These are phyloP conservation scores for Syritta pipiens DNA, from an alignment of 2,888 invertebrate genomes.

Conservation along the genomic window DNA sequence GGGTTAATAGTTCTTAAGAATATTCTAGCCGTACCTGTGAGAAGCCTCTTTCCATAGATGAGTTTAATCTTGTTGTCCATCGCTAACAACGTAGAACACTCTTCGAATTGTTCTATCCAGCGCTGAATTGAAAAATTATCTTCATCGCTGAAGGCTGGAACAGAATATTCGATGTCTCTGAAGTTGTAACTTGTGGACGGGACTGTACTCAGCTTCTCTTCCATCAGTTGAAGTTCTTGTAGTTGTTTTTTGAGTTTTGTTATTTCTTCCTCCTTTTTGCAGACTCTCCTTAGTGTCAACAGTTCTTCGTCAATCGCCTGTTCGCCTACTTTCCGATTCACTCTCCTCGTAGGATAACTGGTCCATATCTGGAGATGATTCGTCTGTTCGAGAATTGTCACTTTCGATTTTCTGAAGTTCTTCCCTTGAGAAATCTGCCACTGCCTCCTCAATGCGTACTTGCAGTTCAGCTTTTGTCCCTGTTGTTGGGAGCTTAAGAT, in stretches of 20 bases:
- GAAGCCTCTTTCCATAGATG: not conserved
- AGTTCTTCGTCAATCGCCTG: too few species aligned
- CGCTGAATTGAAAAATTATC: not conserved
- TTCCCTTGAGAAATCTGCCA: not conserved
- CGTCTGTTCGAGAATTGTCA: too few species aligned
- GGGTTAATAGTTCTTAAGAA: not conserved
- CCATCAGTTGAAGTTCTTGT: not conserved
- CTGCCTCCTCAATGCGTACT: not conserved
- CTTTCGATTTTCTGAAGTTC: not conserved
- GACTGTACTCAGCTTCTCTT: not conserved
- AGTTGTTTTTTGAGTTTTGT: not conserved
- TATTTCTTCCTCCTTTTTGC: not conserved
- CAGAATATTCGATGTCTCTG: not conserved
- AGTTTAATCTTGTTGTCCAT: not conserved
- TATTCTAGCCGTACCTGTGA: constrained; percentile 3
- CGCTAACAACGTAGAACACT: not conserved
- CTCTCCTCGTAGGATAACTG: too few species aligned
- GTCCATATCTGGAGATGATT: too few species aligned
- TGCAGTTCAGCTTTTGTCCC: not conserved
- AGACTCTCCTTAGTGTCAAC: not conserved
- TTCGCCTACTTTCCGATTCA: too few species aligned
- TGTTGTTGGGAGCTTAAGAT: not conserved
- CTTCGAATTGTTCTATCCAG: constrained; percentile 1
- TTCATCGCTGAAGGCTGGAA: not conserved
- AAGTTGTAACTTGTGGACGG: not conserved